Base-by-base conservation (phyloP, 2,113 vertebrate species). In the Pygoscelis antarcticus region DNA sequence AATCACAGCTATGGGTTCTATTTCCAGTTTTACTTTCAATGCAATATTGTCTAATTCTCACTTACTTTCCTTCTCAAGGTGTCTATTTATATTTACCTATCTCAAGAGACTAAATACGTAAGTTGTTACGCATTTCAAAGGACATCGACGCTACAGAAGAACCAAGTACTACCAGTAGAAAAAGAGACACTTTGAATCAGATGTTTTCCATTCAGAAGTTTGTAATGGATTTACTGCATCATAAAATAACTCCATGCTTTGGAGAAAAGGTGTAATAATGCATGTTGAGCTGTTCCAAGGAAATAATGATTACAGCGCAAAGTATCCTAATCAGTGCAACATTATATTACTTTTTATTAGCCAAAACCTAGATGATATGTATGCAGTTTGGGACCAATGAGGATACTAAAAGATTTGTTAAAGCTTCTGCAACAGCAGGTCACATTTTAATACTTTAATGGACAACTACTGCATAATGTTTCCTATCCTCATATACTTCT, bases 391-490 rank as follows among this genome's bases (percentile, higher is more conserved):
- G 80, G 36, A 44, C 30, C 40, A 25, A 64, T 22, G 57, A 91
- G 49, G 83, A 46, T 87, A 72, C 61, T 2, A 22, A 54, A 82
- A 84, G 23, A 55, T 84, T 69, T 91, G 65, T 40, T 77, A 82
- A 89, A 91, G 69, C 22, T 79, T 52, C 74, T 87, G 30, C 61
- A 83, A 77, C 16, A 86, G 51, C 27, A 91, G 89, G 90, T 93
- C 51, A 87, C 42, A 71, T 89, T 95, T 97, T 80, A 87, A 82
- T 80, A 74, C 54, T 77, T 97, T 89, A 93, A 92, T 86, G 85
- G 74, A 23, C 69, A 89, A 61, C 17, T 29, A 32, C 38, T 87
- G 69, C 82, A 65, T 94, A 93, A 95, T 89, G 17, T 51, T 93
- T 92, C 85, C 82, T 79, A 91, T 38, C 44, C 36, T 95, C 89